Evolutionary conservation across 1,140 invertebrate genomes (phyloP).

Genomic region (Grapholita molesta): DNA sequence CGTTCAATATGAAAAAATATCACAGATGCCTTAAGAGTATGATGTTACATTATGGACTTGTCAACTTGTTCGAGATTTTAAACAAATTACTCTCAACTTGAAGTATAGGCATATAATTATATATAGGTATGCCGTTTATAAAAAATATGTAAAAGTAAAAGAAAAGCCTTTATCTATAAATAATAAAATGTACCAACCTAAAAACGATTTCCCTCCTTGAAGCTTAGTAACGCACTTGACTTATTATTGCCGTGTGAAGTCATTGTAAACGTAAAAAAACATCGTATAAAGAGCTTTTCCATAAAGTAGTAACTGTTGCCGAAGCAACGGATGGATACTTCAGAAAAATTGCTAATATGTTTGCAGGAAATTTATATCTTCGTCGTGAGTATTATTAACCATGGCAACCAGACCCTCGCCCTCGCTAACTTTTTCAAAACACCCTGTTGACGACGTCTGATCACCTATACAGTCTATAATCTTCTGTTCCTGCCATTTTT

Average conservation of each 20-base stretch:
- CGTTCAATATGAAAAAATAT: no score
- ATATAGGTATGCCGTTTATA: no score
- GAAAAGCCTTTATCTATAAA: no score
- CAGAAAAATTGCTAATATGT: conserved; percentile 37
- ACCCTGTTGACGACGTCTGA: conserved; percentile 62
- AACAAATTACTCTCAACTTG: no score
- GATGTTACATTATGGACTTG: no score
- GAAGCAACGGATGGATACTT: conserved; percentile 35
- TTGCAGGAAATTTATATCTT: conserved; percentile 39
- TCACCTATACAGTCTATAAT: conserved; percentile 70
- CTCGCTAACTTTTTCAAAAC: conserved; percentile 62
- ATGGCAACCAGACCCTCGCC: conserved; percentile 65
- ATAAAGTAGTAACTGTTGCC: conserved; percentile 60
- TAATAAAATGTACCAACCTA: background rate
- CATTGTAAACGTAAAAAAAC: conserved; percentile 37
- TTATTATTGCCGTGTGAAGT: conserved; percentile 28
- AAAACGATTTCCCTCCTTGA: conserved; percentile 37
- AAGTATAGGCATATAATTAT: no score
- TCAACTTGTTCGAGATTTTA: no score
- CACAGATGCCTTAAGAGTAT: no score
- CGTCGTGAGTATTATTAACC: conserved; percentile 63
- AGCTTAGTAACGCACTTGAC: conserved; percentile 30
- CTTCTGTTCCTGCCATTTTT: conserved; percentile 51
- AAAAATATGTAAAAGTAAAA: background rate
- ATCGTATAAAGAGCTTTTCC: conserved; percentile 41